Evolutionary conservation across 2,113 vertebrate genomes (phyloP).

Genomic region (Poecilia latipinna): DNA sequence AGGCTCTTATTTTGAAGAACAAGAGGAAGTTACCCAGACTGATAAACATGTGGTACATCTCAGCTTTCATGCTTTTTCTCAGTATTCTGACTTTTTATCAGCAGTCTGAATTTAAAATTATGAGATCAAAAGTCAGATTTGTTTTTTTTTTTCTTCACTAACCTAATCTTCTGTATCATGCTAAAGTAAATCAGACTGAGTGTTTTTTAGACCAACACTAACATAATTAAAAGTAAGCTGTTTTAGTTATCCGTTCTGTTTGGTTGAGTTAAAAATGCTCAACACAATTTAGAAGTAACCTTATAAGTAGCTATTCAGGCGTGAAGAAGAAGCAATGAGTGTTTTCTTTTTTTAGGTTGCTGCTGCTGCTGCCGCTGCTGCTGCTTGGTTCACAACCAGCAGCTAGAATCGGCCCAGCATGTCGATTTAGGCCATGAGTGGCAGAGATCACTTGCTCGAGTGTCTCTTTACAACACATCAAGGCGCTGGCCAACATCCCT

Average conservation of each 20-base stretch:
- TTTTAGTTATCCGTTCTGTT: slow-evolving; percentile 48
- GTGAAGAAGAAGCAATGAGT: not conserved
- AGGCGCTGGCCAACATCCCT: slow-evolving; percentile 46
- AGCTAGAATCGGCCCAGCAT: slow-evolving; percentile 4
- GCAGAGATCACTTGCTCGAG: slow-evolving; percentile 47
- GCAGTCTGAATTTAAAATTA: too few relatives aligned
- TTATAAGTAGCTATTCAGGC: not conserved
- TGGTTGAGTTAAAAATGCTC: not conserved
- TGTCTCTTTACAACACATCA: slow-evolving; percentile 42
- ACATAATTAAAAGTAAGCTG: slow-evolving; percentile 59
- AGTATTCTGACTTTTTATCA: too few relatives aligned
- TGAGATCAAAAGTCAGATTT: too few relatives aligned
- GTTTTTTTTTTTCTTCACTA: too few relatives aligned
- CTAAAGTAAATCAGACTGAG: slow-evolving; percentile 44
- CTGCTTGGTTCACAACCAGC: not conserved
- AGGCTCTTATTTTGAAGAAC: too few relatives aligned
- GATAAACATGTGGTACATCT: too few relatives aligned
- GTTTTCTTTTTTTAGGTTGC: not conserved
- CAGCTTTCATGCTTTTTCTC: too few relatives aligned
- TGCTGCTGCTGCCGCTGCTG: not conserved
- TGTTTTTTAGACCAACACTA: slow-evolving; percentile 50
- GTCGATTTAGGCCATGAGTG: slow-evolving; percentile 37
- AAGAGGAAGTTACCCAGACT: too few relatives aligned
- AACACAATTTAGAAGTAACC: too few relatives aligned
- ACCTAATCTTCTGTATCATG: slow-evolving; percentile 5